phyloP scores from a whole-genome alignment of 92 coral and sea anemone genomes.

The Porites cylindrica region DNA sequence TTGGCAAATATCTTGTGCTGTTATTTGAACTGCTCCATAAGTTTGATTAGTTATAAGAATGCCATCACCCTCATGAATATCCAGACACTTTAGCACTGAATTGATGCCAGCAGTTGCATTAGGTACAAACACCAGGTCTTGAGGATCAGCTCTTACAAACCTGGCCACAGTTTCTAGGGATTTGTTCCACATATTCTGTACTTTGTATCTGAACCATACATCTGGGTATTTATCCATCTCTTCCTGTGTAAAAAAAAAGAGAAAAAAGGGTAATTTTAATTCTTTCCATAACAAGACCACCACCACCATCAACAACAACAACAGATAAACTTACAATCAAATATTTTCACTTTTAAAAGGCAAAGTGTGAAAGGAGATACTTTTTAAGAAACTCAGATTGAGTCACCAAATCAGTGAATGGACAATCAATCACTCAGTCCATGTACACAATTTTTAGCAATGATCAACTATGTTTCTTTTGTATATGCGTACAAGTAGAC shows the following conservation, averaged over 20 bases:
- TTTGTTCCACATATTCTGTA: constrained; percentile 56
- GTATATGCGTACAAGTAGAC: too few relatives aligned
- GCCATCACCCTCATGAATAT: constrained; percentile 73
- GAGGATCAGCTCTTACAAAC: constrained; percentile 69
- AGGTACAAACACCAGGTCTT: constrained; percentile 73
- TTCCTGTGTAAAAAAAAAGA: constrained; percentile 39
- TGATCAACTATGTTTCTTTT: too few relatives aligned
- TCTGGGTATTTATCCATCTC: constrained; percentile 72
- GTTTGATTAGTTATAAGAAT: constrained; percentile 82
- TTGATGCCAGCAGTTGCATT: constrained; percentile 81
- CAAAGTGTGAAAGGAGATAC: too few relatives aligned
- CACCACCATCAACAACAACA: too few relatives aligned
- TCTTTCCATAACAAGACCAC: too few relatives aligned
- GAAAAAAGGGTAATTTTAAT: neutral
- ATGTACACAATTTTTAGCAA: too few relatives aligned
- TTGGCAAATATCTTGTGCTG: constrained; percentile 76
- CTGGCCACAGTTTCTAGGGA: constrained; percentile 64
- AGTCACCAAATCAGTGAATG: too few relatives aligned
- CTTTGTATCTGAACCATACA: constrained; percentile 52
- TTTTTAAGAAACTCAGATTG: too few relatives aligned
- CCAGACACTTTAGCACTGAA: constrained; percentile 66
- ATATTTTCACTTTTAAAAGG: too few relatives aligned
- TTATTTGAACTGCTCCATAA: constrained; percentile 73
- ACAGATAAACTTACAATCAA: too few relatives aligned
- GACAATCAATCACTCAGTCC: too few relatives aligned